Base-by-base conservation (phyloP, 2,888 invertebrate species). In the Calameuta pallipes region DNA sequence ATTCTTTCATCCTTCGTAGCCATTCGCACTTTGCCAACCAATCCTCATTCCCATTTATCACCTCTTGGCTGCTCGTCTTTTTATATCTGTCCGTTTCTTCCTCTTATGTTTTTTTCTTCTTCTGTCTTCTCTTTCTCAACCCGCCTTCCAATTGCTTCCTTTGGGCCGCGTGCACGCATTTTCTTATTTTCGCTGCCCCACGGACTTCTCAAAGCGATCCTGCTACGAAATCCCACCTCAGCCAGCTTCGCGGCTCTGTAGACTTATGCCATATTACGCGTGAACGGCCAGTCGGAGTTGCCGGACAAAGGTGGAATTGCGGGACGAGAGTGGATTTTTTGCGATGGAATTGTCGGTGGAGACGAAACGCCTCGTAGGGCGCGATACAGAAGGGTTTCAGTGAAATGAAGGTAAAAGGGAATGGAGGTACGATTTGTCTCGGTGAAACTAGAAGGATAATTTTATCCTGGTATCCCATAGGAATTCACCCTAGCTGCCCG, bases 1-100 rank as follows among this genome's bases (percentile, higher is more conserved):
- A 81, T 83, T 82, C 80, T 83, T 78, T 75, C 83, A 79, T 81
- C 81, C 80, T 83, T 84, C 82, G 85, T 84, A 83, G 84, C 85
- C 85, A 87, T 89, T 89, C 89, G 88, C 88, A 89, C 89, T 89
- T 87, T 88, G 86, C 89, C 87, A 86, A 87, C 88, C 89, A 90
- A 90, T 90, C 87, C 88, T 90, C 89, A 87, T 89, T 89, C 89
- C 85, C 89, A 90, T 90, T 90, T 90, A 90, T 90, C 90, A 90
- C 89, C 86, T 87, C 87, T 86, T 82, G 75, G 82, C 76, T 80
- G 80, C 82, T 82, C 79, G 81, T 85, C 82, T 83, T 83, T 84
- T 83, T 83, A 84, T 83, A 83, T 84, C 84, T 83, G 81, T 82
- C 83, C 82, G 83, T 81, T 73, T 69, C 81, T 82, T 77, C 80